Evolutionary conservation across 2,113 vertebrate genomes (phyloP), one percentile per base, ranked within the genome.

Genomic region (Orcinus orca): DNA sequence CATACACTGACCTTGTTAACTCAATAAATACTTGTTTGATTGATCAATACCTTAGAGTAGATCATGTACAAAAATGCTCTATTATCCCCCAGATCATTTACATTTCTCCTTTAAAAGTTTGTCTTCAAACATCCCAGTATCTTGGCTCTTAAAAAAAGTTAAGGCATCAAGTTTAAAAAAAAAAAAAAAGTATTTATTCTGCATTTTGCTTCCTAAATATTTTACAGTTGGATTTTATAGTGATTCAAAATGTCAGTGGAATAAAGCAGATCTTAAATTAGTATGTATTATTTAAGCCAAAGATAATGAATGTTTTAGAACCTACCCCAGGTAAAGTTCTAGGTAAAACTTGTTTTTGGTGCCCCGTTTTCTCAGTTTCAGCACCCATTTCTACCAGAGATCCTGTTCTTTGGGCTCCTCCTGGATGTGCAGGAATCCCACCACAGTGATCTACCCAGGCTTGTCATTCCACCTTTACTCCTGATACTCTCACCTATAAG

Each of bases 21-120:
- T 88, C 63, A 91, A 80, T 88, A 94, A 95, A 89, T 81, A n/a
- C 26, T 53, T 84, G 26, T 77, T 55, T 91, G 83, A 77, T 85
- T 93, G 73, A 44, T 74, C 67, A 50, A n/a, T 65, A 81, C 14
- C 53, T 86, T 90, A 29, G 5, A 47, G 23, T 41, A 38, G 26
- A 65, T 31, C 23, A 73, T 80, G 15, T 33, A 55, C 20, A 50
- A 76, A 95, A 82, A 93, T 70, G 83, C 15, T 87, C 62, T 82
- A 58, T 63, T 84, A 76, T 62, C 18, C 89, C 25, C n/a, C 10
- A 79, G 6, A 82, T 50, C 31, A 71, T 65, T 83, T 92, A 67
- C 44, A 86, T 65, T 74, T 81, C 67, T 95, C 38, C 50, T 67
- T 77, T 74, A 88, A 96, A 93, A 96, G 44, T 62, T 50, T 29